Conservation (phyloP, 2,797 vertebrate species). For the Lagorchestes hirsutus region DNA sequence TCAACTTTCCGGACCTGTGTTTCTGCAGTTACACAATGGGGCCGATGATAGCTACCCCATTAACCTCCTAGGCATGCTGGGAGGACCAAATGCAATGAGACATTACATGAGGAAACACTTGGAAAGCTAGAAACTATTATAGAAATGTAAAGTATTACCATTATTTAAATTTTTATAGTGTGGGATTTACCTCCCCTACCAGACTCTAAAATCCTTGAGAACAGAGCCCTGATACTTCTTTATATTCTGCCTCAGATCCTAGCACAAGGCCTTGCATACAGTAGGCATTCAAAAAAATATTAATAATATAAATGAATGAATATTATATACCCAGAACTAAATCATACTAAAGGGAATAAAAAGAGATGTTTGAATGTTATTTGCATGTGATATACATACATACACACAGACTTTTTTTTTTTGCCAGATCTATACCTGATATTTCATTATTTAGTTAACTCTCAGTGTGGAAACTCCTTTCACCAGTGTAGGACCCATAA, state of each 20-base stretch:
- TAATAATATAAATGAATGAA: background rate
- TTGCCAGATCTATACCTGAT: background rate
- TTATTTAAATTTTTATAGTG: background rate
- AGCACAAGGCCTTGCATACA: accelerated
- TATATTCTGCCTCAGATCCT: background rate
- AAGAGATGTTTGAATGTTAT: background rate
- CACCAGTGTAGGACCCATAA: background rate
- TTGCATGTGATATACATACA: background rate
- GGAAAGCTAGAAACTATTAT: background rate
- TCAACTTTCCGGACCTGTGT: background rate
- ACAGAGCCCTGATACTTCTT: background rate
- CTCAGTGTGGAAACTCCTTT: background rate
- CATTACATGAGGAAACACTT: background rate
- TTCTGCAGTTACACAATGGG: background rate
- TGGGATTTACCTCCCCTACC: background rate
- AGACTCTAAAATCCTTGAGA: background rate
- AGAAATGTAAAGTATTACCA: background rate
- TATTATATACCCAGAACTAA: background rate
- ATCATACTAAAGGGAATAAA: background rate
- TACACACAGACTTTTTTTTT: background rate
- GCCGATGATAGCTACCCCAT: background rate
- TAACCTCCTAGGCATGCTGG: background rate
- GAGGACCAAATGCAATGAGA: background rate
- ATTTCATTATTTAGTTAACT: background rate
- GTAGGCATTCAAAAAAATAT: background rate